phyloP scores from a whole-genome alignment of 1,140 invertebrate species.

The Tetraneura akinire region DNA sequence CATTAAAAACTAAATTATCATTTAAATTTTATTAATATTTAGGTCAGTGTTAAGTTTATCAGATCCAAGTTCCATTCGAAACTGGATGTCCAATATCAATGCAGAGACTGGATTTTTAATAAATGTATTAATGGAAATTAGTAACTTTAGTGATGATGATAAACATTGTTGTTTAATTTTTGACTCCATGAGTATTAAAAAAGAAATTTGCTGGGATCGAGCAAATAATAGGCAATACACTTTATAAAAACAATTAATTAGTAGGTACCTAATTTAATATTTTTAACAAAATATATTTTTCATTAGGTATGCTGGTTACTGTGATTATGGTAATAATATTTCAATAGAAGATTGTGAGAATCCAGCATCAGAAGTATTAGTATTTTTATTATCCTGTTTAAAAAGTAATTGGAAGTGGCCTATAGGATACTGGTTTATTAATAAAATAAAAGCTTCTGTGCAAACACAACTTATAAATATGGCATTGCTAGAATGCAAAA shows the following conservation, averaged over 20 bases:
- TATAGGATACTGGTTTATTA: not conserved
- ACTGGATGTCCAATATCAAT: no score
- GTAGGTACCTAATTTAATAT: not conserved
- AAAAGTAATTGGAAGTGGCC: constrained; percentile 18
- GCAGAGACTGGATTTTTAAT: no score
- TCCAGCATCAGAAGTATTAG: not conserved
- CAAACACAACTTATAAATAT: no score
- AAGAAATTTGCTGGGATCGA: not conserved
- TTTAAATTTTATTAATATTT: no score
- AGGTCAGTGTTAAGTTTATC: no score
- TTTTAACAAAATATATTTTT: not conserved
- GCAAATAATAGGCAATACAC: not conserved
- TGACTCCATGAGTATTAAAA: not conserved
- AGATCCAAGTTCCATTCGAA: no score
- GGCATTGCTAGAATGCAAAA: not conserved
- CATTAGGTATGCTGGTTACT: not conserved
- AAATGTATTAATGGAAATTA: no score
- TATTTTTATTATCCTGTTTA: not conserved
- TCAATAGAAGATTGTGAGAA: not conserved
- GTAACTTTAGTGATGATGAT: no score
- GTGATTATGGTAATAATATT: constrained; percentile 9
- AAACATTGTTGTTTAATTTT: no score
- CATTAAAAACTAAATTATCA: no score
- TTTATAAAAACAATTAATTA: no score
- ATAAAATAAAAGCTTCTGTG: no score